Conservation (phyloP, 2,113 vertebrate genomes). For the Cyanoramphus novaezelandiae region DNA sequence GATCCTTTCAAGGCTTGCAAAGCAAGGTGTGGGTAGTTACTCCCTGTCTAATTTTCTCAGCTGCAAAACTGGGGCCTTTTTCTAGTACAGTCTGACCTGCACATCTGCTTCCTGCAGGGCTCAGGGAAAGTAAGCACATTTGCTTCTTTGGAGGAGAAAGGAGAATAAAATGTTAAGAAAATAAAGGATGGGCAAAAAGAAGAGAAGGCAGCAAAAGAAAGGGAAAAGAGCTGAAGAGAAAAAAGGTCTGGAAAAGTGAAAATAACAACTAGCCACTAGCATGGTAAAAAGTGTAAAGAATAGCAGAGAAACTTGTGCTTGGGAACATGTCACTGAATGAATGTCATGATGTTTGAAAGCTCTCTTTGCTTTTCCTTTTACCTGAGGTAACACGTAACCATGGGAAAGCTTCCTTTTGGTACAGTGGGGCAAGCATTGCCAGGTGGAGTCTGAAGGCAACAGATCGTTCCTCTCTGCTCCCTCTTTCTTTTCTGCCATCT, state of each 20-base stretch:
- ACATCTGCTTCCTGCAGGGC: background rate
- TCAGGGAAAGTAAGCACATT: background rate
- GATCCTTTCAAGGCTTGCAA: background rate
- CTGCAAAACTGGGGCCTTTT: rapidly evolving
- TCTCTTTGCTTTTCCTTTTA: background rate
- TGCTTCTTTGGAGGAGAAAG: background rate
- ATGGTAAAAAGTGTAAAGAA: background rate
- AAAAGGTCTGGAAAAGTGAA: background rate
- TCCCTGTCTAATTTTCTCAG: background rate
- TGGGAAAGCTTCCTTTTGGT: background rate
- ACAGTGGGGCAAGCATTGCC: rapidly evolving
- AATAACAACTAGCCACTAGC: background rate
- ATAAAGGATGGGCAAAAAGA: background rate
- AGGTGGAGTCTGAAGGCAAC: background rate
- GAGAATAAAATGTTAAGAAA: background rate
- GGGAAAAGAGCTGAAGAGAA: background rate
- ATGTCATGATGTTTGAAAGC: background rate
- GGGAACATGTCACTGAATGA: background rate
- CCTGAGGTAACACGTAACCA: background rate
- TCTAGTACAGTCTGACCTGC: background rate
- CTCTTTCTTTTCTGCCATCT: background rate
- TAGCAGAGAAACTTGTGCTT: background rate
- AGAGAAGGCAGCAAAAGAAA: background rate
- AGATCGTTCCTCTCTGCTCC: rapidly evolving
- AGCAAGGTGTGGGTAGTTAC: background rate